These are phyloP conservation scores for Orcinus orca DNA, from an alignment of 2,113 vertebrate species.

Conservation along the genomic window DNA sequence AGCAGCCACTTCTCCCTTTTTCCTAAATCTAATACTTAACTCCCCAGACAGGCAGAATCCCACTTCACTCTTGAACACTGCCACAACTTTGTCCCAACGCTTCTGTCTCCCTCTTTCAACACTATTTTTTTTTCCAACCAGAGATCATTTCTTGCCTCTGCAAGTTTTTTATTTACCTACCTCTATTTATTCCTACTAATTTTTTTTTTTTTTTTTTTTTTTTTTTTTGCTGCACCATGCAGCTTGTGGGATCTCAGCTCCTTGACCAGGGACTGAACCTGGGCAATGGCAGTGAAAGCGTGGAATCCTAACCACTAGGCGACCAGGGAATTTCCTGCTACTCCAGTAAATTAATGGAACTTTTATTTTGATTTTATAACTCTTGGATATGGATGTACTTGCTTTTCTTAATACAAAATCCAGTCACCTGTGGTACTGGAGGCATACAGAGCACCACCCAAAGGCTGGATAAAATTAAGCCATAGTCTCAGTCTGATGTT, in stretches of 20 bases:
- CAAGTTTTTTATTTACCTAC: neutral
- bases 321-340: neutral
- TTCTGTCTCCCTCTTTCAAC: neutral
- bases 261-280: neutral
- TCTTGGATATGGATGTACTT: neutral
- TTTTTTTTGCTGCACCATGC: neutral
- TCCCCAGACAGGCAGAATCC: neutral
- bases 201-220: too few species aligned
- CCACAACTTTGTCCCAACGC: neutral
- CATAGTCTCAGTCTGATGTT: neutral
- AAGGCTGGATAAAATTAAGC: neutral
- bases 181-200: neutral
- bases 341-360: neutral
- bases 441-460: neutral
- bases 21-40: neutral
- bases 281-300: neutral
- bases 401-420: neutral
- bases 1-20: neutral
- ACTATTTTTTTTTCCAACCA: neutral
- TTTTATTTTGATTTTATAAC: slow-evolving; percentile 44
- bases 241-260: neutral
- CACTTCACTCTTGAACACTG: neutral
- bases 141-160: neutral
- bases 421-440: neutral
- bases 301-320: neutral